Percentiles rank a stretch among this genome's conserved stretches.
Conservation (phyloP, 2,113 vertebrate genomes). For the Hymenochirus boettgeri region DNA sequence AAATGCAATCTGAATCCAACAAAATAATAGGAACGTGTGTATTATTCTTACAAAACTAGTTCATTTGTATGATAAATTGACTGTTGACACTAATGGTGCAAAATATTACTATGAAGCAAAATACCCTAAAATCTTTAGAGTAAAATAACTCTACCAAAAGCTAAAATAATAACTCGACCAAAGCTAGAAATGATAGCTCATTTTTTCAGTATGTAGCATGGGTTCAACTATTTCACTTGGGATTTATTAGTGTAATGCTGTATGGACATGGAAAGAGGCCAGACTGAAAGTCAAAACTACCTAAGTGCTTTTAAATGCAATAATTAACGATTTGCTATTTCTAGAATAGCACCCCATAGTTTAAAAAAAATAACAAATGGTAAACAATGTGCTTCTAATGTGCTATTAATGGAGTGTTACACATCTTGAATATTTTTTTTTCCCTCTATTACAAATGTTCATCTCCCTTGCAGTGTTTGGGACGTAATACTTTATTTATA, state of each 20-base stretch:
- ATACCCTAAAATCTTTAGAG: constrained; percentile 4
- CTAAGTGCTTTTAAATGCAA: constrained; percentile 17
- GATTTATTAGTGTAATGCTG: constrained; percentile 24
- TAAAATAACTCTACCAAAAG: constrained; percentile 8
- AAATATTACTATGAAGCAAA: neutral
- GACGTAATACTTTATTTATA: constrained; percentile 8
- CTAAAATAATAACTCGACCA: too few relatives aligned
- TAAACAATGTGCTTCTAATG: constrained; percentile 13
- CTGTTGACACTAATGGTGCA: constrained; percentile 14
- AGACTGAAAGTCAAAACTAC: constrained; percentile 6
- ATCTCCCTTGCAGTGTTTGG: constrained; percentile 16
- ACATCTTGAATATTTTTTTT: constrained; percentile 25
- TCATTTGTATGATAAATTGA: neutral
- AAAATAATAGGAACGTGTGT: neutral
- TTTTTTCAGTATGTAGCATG: constrained; percentile 5
- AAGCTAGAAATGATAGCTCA: constrained; percentile 7
- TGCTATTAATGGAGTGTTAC: constrained; percentile 21
- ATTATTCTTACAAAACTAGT: constrained; percentile 9
- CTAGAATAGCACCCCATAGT: constrained; percentile 27
- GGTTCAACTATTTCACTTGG: constrained; percentile 6
- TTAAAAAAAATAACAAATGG: constrained; percentile 28
- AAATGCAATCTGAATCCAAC: constrained; percentile 2
- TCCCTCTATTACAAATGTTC: constrained; percentile 6
- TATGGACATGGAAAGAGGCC: constrained; percentile 25
- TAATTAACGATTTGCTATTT: constrained; percentile 44